Base-by-base conservation (phyloP, 2,888 invertebrate genomes). In the Alcis repandata region DNA sequence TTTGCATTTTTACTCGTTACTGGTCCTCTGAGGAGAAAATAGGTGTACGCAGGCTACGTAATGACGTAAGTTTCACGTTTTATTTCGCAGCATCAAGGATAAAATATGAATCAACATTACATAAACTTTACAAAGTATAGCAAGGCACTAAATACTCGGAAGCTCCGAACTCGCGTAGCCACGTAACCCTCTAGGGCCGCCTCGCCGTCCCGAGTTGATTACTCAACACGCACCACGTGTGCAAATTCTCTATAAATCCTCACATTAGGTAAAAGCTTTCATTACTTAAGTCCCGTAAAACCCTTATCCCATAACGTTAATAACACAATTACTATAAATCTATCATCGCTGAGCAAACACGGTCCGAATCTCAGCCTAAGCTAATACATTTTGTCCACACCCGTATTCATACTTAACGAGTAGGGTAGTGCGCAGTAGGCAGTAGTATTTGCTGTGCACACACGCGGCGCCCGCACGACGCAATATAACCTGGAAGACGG, bases 301-400 rank as follows among this genome's bases (percentile, higher is more conserved):
- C 92, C 93, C 92, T 93, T 92, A 92, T 89, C 92, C 92, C 91
- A 91, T 92, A 93, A 92, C 91, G 92, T 92, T 93, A 93, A 92
- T 93, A 93, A 93, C 93, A 92, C 92, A 93, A 92, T 93, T 92
- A 93, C 93, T 92, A 93, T 93, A 93, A 93, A 93, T 93, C 93
- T 93, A 93, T 93, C 93, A 93, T 92, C 92, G 87, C 90, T 87
- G 87, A 84, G 82, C 91, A 93, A 92, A 92, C 91, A 91, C 85
- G 87, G 92, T 90, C 91, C 91, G 89, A 92, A 91, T 91, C 92
- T 92, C 91, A 88, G 90, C 92, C 93, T 93, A 93, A 92, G 91
- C 92, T 93, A 93, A 93, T 92, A 93, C 92, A 91, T 93, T 93
- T 92, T 88, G 92, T 93, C 92, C 91, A 91, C 90, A 90, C 91